Base-by-base conservation (phyloP, 2,888 invertebrate species). In the Willowsia nigromaculata region DNA sequence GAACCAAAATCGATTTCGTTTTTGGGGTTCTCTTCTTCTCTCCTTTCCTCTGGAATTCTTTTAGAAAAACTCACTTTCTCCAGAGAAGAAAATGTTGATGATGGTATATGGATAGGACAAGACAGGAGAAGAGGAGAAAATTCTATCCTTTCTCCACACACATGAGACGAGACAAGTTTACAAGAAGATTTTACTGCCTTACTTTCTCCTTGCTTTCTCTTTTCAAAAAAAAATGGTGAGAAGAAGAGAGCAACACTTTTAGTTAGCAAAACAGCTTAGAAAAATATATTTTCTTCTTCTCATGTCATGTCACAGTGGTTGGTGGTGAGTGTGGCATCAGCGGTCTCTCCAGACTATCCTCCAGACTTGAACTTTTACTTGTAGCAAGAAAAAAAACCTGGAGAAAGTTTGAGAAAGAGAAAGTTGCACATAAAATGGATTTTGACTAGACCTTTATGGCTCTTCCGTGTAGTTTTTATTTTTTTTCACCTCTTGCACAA, bases 371-470 rank as follows among this genome's bases (percentile, higher is more conserved):
- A n/a, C n/a, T n/a, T n/a, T n/a, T n/a, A n/a, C n/a, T n/a, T n/a
- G n/a, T n/a, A n/a, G n/a, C n/a, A n/a, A n/a, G n/a, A n/a, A n/a
- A n/a, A n/a, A n/a, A n/a, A n/a, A n/a, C n/a, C n/a, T n/a, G n/a
- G n/a, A n/a, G n/a, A n/a, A n/a, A n/a, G n/a, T n/a, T n/a, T n/a
- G 15, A 27, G 30, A 6, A 37, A 68, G 11, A 68, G 22, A 68
- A 68, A 68, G 65, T 37, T 68, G 65, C 33, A 68, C 37, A 68
- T 68, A 68, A 68, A 68, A 68, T 68, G 65, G 65, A 68, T 68
- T 33, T 37, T 68, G 65, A 68, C 33, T 68, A 68, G 65, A 62
- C 62, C 65, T 68, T 56, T 68, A 68, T 68, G 65, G 65, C n/a
- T 11, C 65, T 37, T 25, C 37, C n/a, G 5, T 18, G 33, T 5